These are phyloP conservation scores for Tetanocera ferruginea DNA, from an alignment of 2,888 invertebrate species.

Conservation along the genomic window DNA sequence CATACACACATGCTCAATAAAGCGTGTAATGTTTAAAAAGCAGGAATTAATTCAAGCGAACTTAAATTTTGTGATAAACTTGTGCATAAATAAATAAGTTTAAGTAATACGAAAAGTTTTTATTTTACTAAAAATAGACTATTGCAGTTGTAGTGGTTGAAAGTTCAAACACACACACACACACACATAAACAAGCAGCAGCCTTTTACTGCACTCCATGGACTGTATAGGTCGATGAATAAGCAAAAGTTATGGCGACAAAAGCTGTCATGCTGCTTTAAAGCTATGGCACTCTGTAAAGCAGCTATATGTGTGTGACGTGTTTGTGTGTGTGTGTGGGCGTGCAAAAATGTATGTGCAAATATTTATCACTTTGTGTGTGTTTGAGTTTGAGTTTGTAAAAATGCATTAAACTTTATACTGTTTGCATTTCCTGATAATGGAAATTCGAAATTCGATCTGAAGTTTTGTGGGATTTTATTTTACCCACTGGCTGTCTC, in stretches of 20 bases:
- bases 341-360: background rate
- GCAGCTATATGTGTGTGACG: no score
- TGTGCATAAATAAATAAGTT: constrained; percentile 11
- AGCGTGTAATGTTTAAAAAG: background rate
- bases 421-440: constrained; percentile 44
- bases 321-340: background rate
- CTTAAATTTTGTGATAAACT: background rate
- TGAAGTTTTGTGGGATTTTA: background rate
- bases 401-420: constrained; percentile 44
- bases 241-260: constrained; percentile 25
- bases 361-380: background rate
- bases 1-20: background rate
- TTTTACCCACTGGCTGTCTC: background rate
- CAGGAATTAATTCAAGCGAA: background rate
- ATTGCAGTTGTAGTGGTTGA: background rate
- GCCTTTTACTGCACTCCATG: background rate
- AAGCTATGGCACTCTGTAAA: background rate
- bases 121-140: background rate
- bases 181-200: background rate
- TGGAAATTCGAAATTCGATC: constrained; percentile 34
- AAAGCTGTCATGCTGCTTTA: background rate
- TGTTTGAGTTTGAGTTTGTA: background rate
- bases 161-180: constrained; percentile 5
- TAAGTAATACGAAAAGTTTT: background rate
- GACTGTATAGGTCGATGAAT: background rate